Evolutionary conservation across 2,888 invertebrate genomes (phyloP), one percentile per base, ranked within the genome.

Genomic region (Trichogramma evanescens): DNA sequence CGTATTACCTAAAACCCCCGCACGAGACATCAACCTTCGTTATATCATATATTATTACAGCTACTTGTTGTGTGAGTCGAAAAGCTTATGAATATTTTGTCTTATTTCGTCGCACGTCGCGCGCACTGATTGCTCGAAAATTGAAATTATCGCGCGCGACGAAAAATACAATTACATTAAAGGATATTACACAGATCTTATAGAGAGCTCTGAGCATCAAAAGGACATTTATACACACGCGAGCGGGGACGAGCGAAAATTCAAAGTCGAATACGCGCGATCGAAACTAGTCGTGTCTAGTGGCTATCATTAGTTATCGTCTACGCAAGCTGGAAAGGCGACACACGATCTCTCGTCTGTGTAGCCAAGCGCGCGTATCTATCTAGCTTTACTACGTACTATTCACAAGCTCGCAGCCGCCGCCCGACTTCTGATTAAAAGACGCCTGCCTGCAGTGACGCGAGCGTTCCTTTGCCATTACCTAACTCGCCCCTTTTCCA

Each of bases 371-470:
- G 63, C 68, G 61, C 26, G 26, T 26, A 26, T 26, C 26, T 26
- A 26, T 26, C 26, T 26, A 26, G 26, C 26, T 26, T 26, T 26
- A 26, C 26, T 26, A 26, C 26, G 26, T 26, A 26, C 26, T 26
- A 26, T 26, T 26, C 26, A 26, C 13, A 13, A 13, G 62, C 49
- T n/a, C n/a, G 13, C 1, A 13, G 13, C 68, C 56, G 61, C 66
- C 67, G 72, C 70, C 72, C 69, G 72, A 71, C 69, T 70, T 68
- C 73, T 74, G 74, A 75, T 75, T 75, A 75, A 74, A 74, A 73
- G 74, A 75, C 74, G 72, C 59, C 61, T 64, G 64, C 61, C 26
- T 26, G 26, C 26, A 26, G 26, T 26, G 26, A 26, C 26, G 26
- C 26, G 26, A 26, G 3, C 26, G 26, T 3, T 26, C 26, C 26